Conservation (phyloP, 2,797 vertebrate genomes). For the Sebastes nivosus region DNA sequence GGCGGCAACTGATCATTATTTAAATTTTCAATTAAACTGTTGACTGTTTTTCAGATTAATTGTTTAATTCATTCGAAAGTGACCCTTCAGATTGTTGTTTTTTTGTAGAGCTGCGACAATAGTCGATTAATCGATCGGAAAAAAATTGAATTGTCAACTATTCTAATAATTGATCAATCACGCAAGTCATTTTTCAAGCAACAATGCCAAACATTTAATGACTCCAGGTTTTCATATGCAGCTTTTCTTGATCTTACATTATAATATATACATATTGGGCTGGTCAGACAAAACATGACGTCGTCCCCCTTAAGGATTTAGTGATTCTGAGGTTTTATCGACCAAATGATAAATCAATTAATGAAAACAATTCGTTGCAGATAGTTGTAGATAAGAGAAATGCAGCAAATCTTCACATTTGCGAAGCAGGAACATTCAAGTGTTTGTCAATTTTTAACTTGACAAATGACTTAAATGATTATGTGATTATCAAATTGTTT, state of each 20-base stretch:
- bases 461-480: not conserved
- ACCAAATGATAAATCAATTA: not conserved
- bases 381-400: not conserved
- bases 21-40: not conserved
- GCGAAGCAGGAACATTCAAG: not conserved
- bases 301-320: fast-evolving
- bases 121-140: not conserved
- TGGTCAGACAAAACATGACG: not conserved
- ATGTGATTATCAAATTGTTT: not conserved
- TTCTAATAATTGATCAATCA: not conserved
- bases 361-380: not conserved
- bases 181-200: not conserved
- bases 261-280: no score
- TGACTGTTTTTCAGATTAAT: not conserved
- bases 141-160: fast-evolving
- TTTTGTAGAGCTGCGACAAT: not conserved
- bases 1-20: not conserved
- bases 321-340: no score
- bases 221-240: not conserved
- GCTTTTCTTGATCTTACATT: not conserved
- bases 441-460: not conserved
- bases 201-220: not conserved
- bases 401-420: not conserved
- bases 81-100: not conserved
- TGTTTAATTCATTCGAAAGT: fast-evolving